Evolutionary conservation across 2,797 vertebrate genomes (phyloP).

Genomic region (Melanotaenia pygmaea): DNA sequence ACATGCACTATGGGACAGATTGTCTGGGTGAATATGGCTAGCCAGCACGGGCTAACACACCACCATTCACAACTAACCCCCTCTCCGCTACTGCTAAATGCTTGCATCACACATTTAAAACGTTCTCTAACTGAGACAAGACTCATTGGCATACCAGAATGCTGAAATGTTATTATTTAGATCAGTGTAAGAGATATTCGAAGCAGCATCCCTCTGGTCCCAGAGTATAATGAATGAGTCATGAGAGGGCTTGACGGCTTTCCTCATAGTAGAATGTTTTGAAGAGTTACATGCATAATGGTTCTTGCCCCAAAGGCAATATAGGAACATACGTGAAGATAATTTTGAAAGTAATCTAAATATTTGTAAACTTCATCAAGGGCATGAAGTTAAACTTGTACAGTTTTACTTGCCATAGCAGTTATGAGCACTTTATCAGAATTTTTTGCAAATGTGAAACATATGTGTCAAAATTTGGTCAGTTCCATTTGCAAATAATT

Average conservation of each 20-base stretch:
- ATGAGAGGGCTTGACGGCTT: slow-evolving; percentile 29
- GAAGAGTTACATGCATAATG: slow-evolving; percentile 57
- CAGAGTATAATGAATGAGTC: slow-evolving; percentile 47
- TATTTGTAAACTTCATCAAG: slow-evolving; percentile 66
- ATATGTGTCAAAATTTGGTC: slow-evolving; percentile 61
- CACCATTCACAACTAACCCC: slow-evolving; percentile 36
- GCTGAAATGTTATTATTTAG: slow-evolving; percentile 30
- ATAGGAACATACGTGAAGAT: slow-evolving; percentile 55
- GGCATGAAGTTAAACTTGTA: slow-evolving; percentile 13
- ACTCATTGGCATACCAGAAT: slow-evolving; percentile 31
- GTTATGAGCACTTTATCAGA: slow-evolving; percentile 44
- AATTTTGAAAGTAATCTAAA: slow-evolving; percentile 65
- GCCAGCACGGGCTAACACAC: slow-evolving; percentile 45
- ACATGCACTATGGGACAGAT: slow-evolving; percentile 70
- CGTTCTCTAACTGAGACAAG: slow-evolving; percentile 1
- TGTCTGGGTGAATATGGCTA: slow-evolving; percentile 56
- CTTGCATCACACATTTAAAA: slow-evolving; percentile 30
- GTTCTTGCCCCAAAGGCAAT: slow-evolving; percentile 62
- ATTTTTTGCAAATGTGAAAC: slow-evolving; percentile 47
- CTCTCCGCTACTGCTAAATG: slow-evolving; percentile 46
- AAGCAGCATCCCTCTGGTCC: slow-evolving; percentile 18
- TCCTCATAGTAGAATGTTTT: slow-evolving; percentile 66
- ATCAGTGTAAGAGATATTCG: slow-evolving; percentile 23
- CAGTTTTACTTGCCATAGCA: slow-evolving; percentile 49
- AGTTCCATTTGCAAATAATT: slow-evolving; percentile 72